These are phyloP conservation scores for Eublepharis macularius DNA, from an alignment of 2,113 vertebrate genomes.

Conservation along the genomic window DNA sequence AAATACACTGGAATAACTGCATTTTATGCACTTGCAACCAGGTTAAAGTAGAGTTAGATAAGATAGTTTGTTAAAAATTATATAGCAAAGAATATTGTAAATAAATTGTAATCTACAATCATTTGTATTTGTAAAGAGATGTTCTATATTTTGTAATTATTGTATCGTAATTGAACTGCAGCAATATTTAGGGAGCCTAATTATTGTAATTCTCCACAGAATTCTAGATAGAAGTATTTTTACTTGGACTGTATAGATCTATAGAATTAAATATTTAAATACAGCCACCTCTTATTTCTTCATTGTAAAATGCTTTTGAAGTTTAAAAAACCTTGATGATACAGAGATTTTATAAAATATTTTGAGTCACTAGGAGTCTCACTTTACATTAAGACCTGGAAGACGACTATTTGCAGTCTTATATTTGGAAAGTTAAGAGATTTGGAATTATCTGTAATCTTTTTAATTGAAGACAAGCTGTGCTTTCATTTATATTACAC, in stretches of 20 bases:
- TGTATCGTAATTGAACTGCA: slow-evolving; percentile 92
- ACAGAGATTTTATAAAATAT: slow-evolving; percentile 67
- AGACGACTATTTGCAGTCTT: slow-evolving; percentile 53
- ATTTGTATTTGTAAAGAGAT: slow-evolving; percentile 99
- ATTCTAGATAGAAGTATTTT: slow-evolving; percentile 82
- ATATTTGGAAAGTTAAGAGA: slow-evolving; percentile 48
- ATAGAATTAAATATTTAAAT: slow-evolving; percentile 77
- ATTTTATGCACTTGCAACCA: slow-evolving; percentile 91
- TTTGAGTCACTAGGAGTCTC: slow-evolving; percentile 61
- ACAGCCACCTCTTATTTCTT: slow-evolving; percentile 78
- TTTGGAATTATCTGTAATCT: slow-evolving; percentile 41
- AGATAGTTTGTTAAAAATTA: slow-evolving; percentile 89
- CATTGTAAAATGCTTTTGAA: slow-evolving; percentile 76
- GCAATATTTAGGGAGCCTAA: slow-evolving; percentile 94
- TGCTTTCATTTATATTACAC: slow-evolving; percentile 55
- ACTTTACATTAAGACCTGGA: slow-evolving; percentile 80
- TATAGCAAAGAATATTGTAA: slow-evolving; percentile 90
- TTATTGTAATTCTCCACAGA: slow-evolving; percentile 81
- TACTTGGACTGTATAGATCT: slow-evolving; percentile 78
- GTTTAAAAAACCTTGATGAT: slow-evolving; percentile 66
- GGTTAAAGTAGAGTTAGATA: slow-evolving; percentile 87
- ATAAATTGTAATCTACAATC: slow-evolving; percentile 92
- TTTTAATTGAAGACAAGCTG: slow-evolving; percentile 46
- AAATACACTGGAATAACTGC: slow-evolving; percentile 88
- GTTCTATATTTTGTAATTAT: slow-evolving; percentile 99